Evolutionary conservation across 2,797 vertebrate species (phyloP), one percentile per base, ranked within the genome.

Genomic region (Bryconaethiops microstoma): DNA sequence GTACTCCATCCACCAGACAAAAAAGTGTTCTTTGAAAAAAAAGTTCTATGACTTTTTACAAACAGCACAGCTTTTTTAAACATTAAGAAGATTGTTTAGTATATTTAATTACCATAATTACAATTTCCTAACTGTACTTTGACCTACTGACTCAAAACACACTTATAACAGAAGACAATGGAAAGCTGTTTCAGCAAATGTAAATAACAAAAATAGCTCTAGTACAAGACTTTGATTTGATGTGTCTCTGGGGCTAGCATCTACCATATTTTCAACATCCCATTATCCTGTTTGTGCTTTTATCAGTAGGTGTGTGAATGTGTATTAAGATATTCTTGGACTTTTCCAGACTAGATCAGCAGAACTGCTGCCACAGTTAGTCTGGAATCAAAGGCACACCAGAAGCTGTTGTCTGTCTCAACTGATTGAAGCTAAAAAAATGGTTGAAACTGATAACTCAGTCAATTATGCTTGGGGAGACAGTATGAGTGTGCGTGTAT

Each of bases 311-410:
- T n/a, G 21, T n/a, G 21, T 39, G 23, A 80, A 67, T 65, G 64
- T 59, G 74, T 75, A 35, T 7, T 74, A 16, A 65, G 67, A 29
- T n/a, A n/a, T 71, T 67, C 78, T 29, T 14, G 78, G 14, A 35
- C 19, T 7, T 45, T 42, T 60, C 21, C n/a, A 60, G 21, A 60
- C 57, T 13, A 60, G 57, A 25, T 60, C 25, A 60, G 21, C 2
- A 60, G 21, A 25, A 14, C 57, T 60, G 21, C 7, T 8, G 57
- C 57, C 57, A 60, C 21, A 25, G 57, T 60, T 60, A 60, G 57
- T 60, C 9, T 60, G 6, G 42, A 52, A 17, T 42, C 52, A 19
- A 48, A 48, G n/a, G 21, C 40, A 23, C 9, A 21, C 48, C 48
- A 72, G 35, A 29, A 16, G 68, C 14, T 35, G 42, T n/a, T 54